Evolutionary conservation across 2,888 invertebrate species (phyloP).

Genomic region (Bombylius major): DNA sequence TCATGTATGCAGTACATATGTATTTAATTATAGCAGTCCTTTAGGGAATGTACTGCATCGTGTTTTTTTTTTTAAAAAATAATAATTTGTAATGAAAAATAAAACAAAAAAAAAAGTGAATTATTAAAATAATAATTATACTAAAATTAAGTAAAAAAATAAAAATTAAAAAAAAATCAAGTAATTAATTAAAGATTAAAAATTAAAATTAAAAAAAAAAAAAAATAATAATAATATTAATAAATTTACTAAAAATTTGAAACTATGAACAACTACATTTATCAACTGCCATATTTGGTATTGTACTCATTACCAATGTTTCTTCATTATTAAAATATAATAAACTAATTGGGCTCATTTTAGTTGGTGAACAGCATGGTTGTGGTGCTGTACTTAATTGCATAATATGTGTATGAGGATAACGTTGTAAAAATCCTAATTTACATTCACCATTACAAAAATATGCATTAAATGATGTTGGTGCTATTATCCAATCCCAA

Average conservation of each 20-base stretch:
- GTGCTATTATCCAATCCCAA: conserved; percentile 97
- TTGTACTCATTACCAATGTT: conserved; percentile 73
- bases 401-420: conserved; percentile 78
- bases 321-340: conserved; percentile 82
- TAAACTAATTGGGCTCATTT: conserved; percentile 79
- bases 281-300: conserved; percentile 91
- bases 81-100: no score
- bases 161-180: no score
- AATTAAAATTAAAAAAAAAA: no score
- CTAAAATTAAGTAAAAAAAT: no score
- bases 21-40: no score
- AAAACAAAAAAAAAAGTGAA: no score
- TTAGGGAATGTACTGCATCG: no score
- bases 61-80: no score
- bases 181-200: no score
- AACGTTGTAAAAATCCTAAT: conserved; percentile 71
- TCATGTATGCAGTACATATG: no score
- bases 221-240: no score
- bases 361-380: conserved; percentile 86
- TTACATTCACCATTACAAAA: conserved; percentile 94
- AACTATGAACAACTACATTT: conserved; percentile 80
- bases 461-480: conserved; percentile 86
- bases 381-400: conserved; percentile 72
- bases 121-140: no score
- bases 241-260: background rate